A percentile compares a stretch with the other conserved stretches of the same genome.
Conservation (phyloP, 1,140 invertebrate species). For the Drosophila dunni region DNA sequence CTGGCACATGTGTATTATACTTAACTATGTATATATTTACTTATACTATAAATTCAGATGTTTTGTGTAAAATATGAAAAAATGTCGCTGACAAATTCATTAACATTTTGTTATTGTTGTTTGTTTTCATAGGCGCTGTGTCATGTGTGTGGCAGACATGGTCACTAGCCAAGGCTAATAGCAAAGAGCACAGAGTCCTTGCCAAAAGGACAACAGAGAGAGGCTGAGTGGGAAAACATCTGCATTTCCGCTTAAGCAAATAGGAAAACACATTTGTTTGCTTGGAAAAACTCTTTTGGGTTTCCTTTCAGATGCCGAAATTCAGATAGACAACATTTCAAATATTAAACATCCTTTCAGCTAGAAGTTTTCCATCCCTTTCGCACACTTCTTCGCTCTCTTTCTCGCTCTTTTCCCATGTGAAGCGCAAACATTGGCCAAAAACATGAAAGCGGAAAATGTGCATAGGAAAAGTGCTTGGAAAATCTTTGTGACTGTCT, state of each 20-base stretch:
- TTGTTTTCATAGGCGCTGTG: constrained; percentile 45
- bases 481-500: constrained; percentile 19
- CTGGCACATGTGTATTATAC: constrained; percentile 38
- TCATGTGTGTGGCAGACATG: constrained; percentile 65
- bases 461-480: constrained; percentile 18
- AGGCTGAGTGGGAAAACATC: constrained; percentile 51
- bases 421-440: constrained; percentile 64
- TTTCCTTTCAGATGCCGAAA: constrained; percentile 43
- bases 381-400: constrained; percentile 1
- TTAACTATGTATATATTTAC: constrained; percentile 4
- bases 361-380: constrained; percentile 54
- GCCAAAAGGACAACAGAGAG: constrained; percentile 3
- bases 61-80: constrained; percentile 34
- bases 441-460: constrained; percentile 34
- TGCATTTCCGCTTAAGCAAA: constrained; percentile 79
- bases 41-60: constrained; percentile 8
- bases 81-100: constrained; percentile 69
- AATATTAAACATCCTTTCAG: constrained; percentile 76
- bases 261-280: constrained; percentile 50
- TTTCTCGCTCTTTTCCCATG: constrained; percentile 44
- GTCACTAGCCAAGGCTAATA: constrained; percentile 56
- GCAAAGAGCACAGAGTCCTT: constrained; percentile 10
- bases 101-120: constrained; percentile 53
- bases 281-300: constrained; percentile 41
- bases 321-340: constrained; percentile 51